Percentiles rank a stretch among this genome's conserved stretches.
Evolutionary conservation across 2,113 vertebrate genomes (phyloP).

Genomic region (Planiliza haematocheilus): DNA sequence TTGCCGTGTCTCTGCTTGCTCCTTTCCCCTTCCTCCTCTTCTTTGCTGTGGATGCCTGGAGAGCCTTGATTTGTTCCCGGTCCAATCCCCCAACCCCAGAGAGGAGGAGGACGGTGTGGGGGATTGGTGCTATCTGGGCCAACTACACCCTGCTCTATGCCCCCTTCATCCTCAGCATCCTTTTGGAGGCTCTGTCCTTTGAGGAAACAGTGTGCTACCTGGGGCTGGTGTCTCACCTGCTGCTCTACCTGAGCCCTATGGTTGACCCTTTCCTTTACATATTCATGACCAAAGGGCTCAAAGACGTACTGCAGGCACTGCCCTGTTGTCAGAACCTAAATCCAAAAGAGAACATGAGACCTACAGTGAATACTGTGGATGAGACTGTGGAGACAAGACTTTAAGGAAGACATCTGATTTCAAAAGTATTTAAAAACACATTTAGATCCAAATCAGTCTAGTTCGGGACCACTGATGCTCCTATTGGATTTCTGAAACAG

Average conservation of each 20-base stretch:
- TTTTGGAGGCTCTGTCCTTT: conserved; percentile 66
- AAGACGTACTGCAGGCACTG: conserved; percentile 65
- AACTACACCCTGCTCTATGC: conserved; percentile 76
- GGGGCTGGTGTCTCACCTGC: conserved; percentile 61
- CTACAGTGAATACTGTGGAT: conserved; percentile 65
- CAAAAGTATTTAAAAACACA: no score
- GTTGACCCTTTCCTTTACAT: conserved; percentile 79
- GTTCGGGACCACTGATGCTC: no score
- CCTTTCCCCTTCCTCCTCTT: conserved; percentile 76
- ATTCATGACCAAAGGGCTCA: conserved; percentile 69
- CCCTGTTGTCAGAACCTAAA: conserved; percentile 52
- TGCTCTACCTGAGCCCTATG: conserved; percentile 75
- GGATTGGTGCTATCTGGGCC: conserved; percentile 55
- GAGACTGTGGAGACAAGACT: conserved; percentile 67
- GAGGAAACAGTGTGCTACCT: conserved; percentile 53
- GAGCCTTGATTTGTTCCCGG: conserved; percentile 63
- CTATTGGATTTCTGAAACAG: no score
- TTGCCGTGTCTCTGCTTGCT: conserved; percentile 61
- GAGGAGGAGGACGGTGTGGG: conserved; percentile 59
- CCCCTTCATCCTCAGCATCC: conserved; percentile 73
- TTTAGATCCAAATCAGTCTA: no score
- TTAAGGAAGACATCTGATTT: conserved; percentile 22
- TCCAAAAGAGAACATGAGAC: background rate
- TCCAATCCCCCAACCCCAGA: conserved; percentile 33
- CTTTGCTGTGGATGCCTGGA: conserved; percentile 70